Evolutionary conservation across 2,888 invertebrate genomes (phyloP), one percentile per base, ranked within the genome.

Genomic region (Rhamphomyia laevipes): DNA sequence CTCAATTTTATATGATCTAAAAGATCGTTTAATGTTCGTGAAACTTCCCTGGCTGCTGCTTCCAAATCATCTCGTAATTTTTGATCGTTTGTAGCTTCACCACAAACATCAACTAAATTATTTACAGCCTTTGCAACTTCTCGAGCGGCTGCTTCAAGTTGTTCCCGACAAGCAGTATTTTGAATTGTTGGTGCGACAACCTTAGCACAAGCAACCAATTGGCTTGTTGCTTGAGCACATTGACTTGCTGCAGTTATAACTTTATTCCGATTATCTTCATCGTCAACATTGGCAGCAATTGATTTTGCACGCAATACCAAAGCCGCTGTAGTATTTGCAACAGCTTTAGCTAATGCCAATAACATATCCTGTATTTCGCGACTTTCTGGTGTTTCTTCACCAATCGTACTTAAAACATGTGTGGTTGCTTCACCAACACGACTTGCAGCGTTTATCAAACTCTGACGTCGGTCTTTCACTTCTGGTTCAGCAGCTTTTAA

Each of bases 291-390:
- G 1, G 90, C 88, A 0, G 97, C 95, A 54, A 97, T 94, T 61
- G 90, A 89, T 74, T 97, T 96, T 0, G 97, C 96, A 65, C 92
- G 90, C 48, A 97, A 76, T 2, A 99, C 97, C 46, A 99, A 73
- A 2, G 92, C 90, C 0, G 99, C 97, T 0, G 99, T 96, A 3
- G 95, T 92, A 67, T 96, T 99, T 40, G 99, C 99, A 30, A 99
- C 97, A 0, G 90, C 91, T 72, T 97, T 97, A 7, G 97, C 97
- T 57, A 96, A 74, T 0, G 90, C 87, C 21, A 99, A 75, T 0
- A 99, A 78, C 73, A 92, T 86, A 59, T 99, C 97, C 73, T 84
- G 84, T 0, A 88, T 76, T 59, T 90, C 90, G 58, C 85, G 82
- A 66, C 83, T 86, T 55, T 85, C 81, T 13, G 82, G 81, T n/a